Base-by-base conservation (phyloP, 2,888 invertebrate species). In the Palloptera scutellata region DNA sequence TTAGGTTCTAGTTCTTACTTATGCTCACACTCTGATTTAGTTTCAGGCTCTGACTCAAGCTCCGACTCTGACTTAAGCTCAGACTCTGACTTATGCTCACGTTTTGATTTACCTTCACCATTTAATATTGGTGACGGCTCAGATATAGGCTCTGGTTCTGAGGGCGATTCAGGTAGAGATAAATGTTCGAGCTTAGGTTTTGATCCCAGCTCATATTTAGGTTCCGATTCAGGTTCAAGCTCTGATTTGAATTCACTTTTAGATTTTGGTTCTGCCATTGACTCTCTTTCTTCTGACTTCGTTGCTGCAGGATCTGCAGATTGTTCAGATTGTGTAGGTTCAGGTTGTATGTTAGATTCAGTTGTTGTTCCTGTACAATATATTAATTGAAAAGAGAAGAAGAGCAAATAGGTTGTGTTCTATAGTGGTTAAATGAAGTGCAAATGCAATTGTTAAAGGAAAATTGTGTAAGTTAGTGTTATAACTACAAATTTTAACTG, bases 21-120 rank as follows among this genome's bases (percentile, higher is more conserved):
- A 0, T 88, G 88, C 0, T 89, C 88, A 57, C 89, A 84, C 70
- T 89, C 89, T 48, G 82, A 77, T 70, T 89, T 89, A 0, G 78
- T 75, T 0, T 85, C 80, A 5, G 84, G 81, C 73, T 82, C 83
- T 0, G 82, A 70, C 55, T 73, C 70, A 30, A 82, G 78, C 69
- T 84, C 76, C 1, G 84, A 80, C 72, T 81, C 82, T 0, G 82
- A 68, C 62, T 69, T 61, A 42, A 82, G 76, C 64, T 73, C 72
- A 0, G 79, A 42, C 86, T 86, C 68, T 80, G 73, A 62, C n/a
- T 73, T 66, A 1, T 53, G 72, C 92, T 93, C 70, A 93, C 92
- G 81, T 91, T 89, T 81, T 91, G 93, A 93, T 0, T 93, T 93
- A 77, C 92, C 91, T 12, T 93, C 92, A 0, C 84, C 80, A 0